Conservation (phyloP, 1,140 invertebrate genomes). For the Bathynomus jamesi region DNA sequence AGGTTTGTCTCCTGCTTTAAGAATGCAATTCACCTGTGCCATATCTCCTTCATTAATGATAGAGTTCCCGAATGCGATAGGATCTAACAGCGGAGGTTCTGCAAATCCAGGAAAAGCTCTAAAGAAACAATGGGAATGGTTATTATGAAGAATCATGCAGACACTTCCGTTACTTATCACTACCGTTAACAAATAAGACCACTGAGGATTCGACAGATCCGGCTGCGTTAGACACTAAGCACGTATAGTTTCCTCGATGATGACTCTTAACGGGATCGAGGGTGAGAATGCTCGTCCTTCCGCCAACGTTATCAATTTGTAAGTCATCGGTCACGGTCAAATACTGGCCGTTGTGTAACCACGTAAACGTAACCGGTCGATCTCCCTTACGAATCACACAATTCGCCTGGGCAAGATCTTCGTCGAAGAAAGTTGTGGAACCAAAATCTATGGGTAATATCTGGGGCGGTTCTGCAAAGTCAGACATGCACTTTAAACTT, state of each 20-base stretch:
- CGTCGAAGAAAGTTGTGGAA: constrained; percentile 40
- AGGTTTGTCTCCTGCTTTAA: constrained; percentile 9
- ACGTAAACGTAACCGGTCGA: constrained; percentile 64
- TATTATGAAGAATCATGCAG: not conserved
- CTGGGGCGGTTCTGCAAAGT: constrained; percentile 31
- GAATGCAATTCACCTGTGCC: constrained; percentile 15
- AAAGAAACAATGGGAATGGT: not conserved
- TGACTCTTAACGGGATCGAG: constrained; percentile 34
- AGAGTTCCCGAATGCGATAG: constrained; percentile 32
- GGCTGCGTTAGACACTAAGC: constrained; percentile 57
- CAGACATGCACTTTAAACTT: not conserved
- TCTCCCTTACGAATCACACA: constrained; percentile 79
- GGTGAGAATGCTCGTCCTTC: constrained; percentile 36
- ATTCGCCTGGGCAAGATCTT: constrained; percentile 53
- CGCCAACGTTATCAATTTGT: constrained; percentile 21
- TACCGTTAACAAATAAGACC: constrained; percentile 32
- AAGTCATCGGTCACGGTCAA: constrained; percentile 26
- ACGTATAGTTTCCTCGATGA: constrained; percentile 41
- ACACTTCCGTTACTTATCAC: not conserved
- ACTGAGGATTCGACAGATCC: constrained; percentile 40
- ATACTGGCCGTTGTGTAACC: constrained; percentile 59
- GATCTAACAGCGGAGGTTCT: constrained; percentile 13
- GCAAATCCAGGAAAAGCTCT: not conserved
- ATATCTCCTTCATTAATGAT: constrained; percentile 29
- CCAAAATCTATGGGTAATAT: constrained; percentile 35